Conservation (phyloP, 2,113 vertebrate species). For the Ceratotherium simum region DNA sequence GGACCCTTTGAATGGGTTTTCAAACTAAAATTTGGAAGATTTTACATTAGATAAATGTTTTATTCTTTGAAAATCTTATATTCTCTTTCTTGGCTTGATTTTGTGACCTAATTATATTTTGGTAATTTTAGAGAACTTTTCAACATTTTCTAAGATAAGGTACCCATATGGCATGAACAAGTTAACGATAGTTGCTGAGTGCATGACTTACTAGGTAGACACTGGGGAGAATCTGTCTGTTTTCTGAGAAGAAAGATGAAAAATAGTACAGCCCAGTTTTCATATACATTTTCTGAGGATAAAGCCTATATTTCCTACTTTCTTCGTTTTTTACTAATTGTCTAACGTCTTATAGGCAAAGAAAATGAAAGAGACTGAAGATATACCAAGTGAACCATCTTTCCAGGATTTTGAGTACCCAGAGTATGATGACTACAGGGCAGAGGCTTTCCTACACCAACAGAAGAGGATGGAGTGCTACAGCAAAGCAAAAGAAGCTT, state of each 20-base stretch:
- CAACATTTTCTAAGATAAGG: neutral
- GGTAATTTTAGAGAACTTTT: neutral
- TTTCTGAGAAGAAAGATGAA: conserved; percentile 28
- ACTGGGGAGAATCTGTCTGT: neutral
- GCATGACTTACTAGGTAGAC: neutral
- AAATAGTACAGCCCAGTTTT: neutral
- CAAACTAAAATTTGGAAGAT: neutral
- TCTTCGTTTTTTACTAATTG: neutral
- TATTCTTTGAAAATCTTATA: neutral
- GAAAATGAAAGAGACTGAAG: conserved; percentile 87
- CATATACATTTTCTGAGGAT: neutral
- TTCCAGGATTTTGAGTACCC: conserved; percentile 95
- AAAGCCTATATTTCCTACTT: neutral
- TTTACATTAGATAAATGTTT: neutral
- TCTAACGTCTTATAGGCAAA: conserved; percentile 80
- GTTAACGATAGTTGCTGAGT: neutral
- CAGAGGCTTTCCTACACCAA: conserved; percentile 94
- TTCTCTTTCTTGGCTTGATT: neutral
- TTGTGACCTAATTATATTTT: conserved; percentile 18
- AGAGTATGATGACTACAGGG: conserved; percentile 94
- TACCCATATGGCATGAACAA: neutral
- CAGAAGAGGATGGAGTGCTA: conserved; percentile 92
- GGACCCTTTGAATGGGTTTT: neutral
- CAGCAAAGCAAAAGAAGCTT: conserved; percentile 94
- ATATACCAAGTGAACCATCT: conserved; percentile 71